Evolutionary conservation across 2,888 invertebrate genomes (phyloP), one percentile per base, ranked within the genome.

Genomic region (Patella ulyssiponensis): DNA sequence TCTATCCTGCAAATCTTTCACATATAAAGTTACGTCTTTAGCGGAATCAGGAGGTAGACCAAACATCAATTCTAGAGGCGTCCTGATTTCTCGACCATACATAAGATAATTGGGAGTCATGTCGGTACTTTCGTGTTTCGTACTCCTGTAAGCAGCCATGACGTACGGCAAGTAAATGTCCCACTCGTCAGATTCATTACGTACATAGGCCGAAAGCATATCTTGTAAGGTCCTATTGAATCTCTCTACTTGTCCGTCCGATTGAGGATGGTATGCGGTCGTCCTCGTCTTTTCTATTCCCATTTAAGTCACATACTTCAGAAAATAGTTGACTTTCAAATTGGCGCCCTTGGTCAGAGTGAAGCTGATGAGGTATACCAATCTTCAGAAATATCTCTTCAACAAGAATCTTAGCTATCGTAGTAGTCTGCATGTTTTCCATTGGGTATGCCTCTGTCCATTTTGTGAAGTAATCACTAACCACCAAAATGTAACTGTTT

Each of bases 291-390:
- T 82, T 17, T 78, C 27, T 27, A 81, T 78, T 14, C 71, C 44
- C 23, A 81, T 44, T 44, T 23, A 82, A 51, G 23, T 27, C 17
- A 73, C 79, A 81, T 58, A 82, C 71, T 76, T 81, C 79, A 20
- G 27, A 58, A 58, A 82, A 82, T n/a, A 81, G 20, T 11, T 73
- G 44, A 27, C 80, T 76, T 69, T 81, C 80, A 71, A 77, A 80
- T 56, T 82, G 79, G n/a, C 77, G 44, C 1, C 76, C 75, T 71
- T 82, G 81, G 56, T 80, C 80, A 12, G 80, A 80, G 58, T 81
- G 79, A 20, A 81, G 76, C n/a, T 54, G 51, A 5, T 15, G 53
- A 14, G 81, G 81, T 9, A 77, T 72, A 51, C 80, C 77, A 33
- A 81, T 80, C 53, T 77, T 73, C 2, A 74, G n/a, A 11, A 80